Conservation (phyloP, 2,113 vertebrate genomes). For the Pituophis catenifer region DNA sequence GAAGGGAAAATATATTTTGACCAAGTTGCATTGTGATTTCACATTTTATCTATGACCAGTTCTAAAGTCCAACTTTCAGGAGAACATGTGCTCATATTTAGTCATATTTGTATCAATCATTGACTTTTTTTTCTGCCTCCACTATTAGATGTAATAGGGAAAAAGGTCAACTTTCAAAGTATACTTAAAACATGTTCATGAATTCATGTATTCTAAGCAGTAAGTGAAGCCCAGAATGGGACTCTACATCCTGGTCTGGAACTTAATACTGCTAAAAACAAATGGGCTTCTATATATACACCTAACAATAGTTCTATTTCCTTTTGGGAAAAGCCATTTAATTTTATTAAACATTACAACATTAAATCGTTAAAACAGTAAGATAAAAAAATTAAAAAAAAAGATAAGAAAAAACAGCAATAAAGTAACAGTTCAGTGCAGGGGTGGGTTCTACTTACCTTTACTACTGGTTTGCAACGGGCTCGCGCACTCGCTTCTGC, state of each 20-base stretch:
- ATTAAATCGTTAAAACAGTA: neutral
- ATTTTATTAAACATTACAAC: neutral
- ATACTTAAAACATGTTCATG: neutral
- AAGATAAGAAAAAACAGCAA: neutral
- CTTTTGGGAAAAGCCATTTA: neutral
- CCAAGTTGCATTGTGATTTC: neutral
- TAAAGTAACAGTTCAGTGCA: neutral
- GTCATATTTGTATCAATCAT: neutral
- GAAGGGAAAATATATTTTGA: neutral
- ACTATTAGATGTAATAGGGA: neutral
- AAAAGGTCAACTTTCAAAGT: neutral
- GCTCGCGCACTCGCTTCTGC: no score
- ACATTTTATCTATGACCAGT: neutral
- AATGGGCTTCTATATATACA: neutral
- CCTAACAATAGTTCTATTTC: neutral
- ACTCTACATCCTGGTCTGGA: neutral
- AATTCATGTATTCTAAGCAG: neutral
- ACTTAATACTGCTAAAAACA: neutral
- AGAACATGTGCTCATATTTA: neutral
- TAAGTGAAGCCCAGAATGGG: neutral
- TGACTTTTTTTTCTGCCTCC: neutral
- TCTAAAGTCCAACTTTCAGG: neutral
- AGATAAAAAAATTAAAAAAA: neutral
- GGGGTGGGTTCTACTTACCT: no score
- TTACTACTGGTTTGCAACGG: no score